Percentiles rank a stretch among this genome's conserved stretches.
Evolutionary conservation across 1,140 invertebrate genomes (phyloP).

Genomic region (Physella acuta): DNA sequence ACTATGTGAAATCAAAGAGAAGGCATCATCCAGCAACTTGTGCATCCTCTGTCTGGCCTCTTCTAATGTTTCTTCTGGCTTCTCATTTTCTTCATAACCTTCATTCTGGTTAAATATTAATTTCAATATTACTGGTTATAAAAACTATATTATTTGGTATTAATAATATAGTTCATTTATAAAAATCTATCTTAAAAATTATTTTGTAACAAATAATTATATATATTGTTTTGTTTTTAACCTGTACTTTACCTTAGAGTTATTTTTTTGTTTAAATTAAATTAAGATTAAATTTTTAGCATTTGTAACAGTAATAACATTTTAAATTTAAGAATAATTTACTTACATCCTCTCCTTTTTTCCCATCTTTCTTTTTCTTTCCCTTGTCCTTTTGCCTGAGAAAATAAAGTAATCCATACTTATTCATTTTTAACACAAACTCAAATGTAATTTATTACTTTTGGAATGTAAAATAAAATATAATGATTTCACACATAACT

Average conservation of each 20-base stretch:
- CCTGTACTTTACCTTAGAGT: too few species aligned
- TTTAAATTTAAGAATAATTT: too few species aligned
- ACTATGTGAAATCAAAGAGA: conserved; percentile 40
- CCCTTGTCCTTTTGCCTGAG: conserved; percentile 10
- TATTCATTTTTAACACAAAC: too few species aligned
- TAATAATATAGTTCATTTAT: neutral
- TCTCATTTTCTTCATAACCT: too few species aligned
- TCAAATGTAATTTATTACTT: too few species aligned
- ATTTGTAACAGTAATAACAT: too few species aligned
- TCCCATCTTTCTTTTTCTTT: conserved; percentile 5
- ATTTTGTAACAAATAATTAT: too few species aligned
- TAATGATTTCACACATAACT: too few species aligned
- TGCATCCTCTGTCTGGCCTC: conserved; percentile 42
- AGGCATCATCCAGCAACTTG: conserved; percentile 46
- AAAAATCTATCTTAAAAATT: neutral
- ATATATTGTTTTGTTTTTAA: too few species aligned
- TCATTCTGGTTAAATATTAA: neutral
- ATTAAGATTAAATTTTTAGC: too few species aligned
- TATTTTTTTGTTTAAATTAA: too few species aligned
- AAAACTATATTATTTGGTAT: neutral
- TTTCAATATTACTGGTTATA: neutral
- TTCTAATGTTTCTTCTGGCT: conserved; percentile 31
- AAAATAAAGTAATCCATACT: neutral
- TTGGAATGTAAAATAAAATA: too few species aligned
- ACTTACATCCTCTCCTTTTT: conserved; percentile 1